These are phyloP conservation scores for Schizotus pectinicornis DNA, from an alignment of 2,888 invertebrate genomes.

Conservation along the genomic window DNA sequence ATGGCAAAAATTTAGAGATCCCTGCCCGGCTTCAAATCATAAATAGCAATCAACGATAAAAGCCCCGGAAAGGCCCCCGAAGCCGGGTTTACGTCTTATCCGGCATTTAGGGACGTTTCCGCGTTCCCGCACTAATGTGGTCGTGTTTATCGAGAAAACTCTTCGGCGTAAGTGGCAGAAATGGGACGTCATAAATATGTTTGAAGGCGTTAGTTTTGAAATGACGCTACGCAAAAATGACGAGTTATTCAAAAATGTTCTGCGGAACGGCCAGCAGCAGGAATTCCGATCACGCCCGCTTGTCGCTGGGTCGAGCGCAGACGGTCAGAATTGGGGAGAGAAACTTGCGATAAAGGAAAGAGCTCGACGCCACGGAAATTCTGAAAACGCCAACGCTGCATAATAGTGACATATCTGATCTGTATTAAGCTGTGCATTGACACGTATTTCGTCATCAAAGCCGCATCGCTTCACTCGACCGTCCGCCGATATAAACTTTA, in stretches of 20 bases:
- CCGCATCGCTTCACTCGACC: no score
- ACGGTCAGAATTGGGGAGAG: slow-evolving; percentile 24
- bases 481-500: no score
- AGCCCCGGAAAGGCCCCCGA: slow-evolving; percentile 3
- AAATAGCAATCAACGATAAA: slow-evolving; percentile 23
- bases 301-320: slow-evolving; percentile 23
- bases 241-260: slow-evolving; percentile 26
- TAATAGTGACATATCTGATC: slow-evolving; percentile 23
- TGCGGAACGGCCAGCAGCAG: slow-evolving; percentile 9
- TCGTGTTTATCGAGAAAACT: slow-evolving; percentile 2
- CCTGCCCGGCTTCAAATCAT: slow-evolving; percentile 1
- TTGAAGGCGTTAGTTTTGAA: slow-evolving; percentile 13
- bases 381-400: slow-evolving; percentile 26
- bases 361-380: slow-evolving; percentile 12
- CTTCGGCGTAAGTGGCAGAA: neutral
- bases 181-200: slow-evolving; percentile 5
- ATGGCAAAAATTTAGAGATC: neutral
- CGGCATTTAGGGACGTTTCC: slow-evolving; percentile 1
- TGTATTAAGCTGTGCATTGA: slow-evolving; percentile 22
- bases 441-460: slow-evolving; percentile 20
- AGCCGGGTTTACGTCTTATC: slow-evolving; percentile 5
- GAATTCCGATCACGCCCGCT: slow-evolving; percentile 21
- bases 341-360: slow-evolving; percentile 13
- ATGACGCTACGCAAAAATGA: slow-evolving; percentile 19
- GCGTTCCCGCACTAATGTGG: slow-evolving; percentile 6